These are phyloP conservation scores for Pristis pectinata DNA, from an alignment of 2,797 vertebrate genomes.

Conservation along the genomic window DNA sequence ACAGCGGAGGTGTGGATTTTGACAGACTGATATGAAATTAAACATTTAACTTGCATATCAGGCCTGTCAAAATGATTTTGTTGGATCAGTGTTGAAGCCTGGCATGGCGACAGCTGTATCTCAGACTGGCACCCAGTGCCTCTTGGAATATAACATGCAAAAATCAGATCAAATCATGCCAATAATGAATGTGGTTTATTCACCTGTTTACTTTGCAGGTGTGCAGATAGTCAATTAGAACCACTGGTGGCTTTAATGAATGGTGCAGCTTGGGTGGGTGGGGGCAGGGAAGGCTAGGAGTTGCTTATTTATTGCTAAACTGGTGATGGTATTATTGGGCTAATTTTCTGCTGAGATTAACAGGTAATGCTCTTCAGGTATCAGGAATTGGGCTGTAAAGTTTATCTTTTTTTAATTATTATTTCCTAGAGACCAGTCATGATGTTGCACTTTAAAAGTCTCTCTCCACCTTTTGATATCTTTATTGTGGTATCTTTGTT, in stretches of 20 bases:
- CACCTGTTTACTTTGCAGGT: background rate
- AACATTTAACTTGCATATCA: slow-evolving; percentile 15
- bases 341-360: background rate
- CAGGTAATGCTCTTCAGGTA: background rate
- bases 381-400: background rate
- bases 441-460: background rate
- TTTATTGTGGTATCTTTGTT: background rate
- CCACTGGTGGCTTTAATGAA: background rate
- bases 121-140: background rate
- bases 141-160: slow-evolving; percentile 3
- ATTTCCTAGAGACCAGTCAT: background rate
- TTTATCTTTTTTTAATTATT: background rate
- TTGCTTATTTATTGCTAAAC: background rate
- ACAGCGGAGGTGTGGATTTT: background rate
- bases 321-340: background rate
- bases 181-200: background rate
- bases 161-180: background rate
- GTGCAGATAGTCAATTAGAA: background rate
- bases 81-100: background rate
- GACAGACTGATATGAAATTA: slow-evolving; percentile 25
- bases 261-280: background rate
- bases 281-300: too few relatives aligned
- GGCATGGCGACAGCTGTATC: background rate
- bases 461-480: background rate
- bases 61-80: slow-evolving; percentile 20